A percentile compares a stretch with the other conserved stretches of the same genome.
phyloP scores from a whole-genome alignment of 2,113 vertebrate species.

The Cairina moschata region DNA sequence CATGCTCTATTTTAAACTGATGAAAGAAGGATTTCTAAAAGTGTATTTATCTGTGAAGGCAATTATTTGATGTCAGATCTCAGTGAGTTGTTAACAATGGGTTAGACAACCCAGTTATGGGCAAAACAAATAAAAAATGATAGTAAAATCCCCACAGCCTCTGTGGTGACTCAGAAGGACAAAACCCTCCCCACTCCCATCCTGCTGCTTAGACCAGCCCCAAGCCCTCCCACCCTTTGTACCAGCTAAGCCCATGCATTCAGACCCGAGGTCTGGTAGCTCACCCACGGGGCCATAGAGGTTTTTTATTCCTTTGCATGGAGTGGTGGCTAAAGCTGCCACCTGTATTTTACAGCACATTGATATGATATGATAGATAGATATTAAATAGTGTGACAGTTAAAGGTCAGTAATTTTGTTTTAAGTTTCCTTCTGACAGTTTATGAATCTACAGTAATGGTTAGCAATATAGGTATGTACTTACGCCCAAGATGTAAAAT shows the following conservation, averaged over 20 bases:
- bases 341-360: background rate
- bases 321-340: background rate
- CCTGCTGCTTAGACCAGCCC: background rate
- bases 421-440: background rate
- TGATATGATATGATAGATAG: background rate
- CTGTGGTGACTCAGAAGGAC: background rate
- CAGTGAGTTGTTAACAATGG: background rate
- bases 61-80: background rate
- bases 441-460: background rate
- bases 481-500: background rate
- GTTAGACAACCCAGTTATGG: background rate
- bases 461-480: background rate
- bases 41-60: background rate
- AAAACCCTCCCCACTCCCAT: background rate
- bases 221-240: background rate
- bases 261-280: background rate
- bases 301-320: background rate
- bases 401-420: background rate
- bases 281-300: background rate
- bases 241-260: background rate
- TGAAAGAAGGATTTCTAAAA: background rate
- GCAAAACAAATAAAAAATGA: background rate
- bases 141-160: background rate
- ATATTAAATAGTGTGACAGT: background rate
- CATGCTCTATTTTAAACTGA: background rate